Evolutionary conservation across 2,888 invertebrate species (phyloP), one percentile per base, ranked within the genome.

Genomic region (Leptinotarsa juncta): DNA sequence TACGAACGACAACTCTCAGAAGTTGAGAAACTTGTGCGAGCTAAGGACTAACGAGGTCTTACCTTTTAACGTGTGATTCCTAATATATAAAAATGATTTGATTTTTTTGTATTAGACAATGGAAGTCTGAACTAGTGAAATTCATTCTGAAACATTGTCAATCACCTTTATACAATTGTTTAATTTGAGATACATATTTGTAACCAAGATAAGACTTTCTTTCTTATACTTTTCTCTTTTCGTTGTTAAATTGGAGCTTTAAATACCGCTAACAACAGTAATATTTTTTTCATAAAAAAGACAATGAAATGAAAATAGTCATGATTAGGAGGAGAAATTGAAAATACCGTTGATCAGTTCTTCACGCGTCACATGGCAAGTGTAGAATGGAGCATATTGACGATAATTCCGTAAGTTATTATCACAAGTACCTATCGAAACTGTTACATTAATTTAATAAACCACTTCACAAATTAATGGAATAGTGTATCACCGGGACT

Each of bases 401-500:
- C 2, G 16, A 14, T 42, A 62, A 62, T 62, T 26, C 42, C 16
- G 10, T 10, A 2, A 32, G 32, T 42, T 32, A 62, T 32, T 42
- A 62, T 42, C 62, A 16, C 18, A 62, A 62, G 32, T 62, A 62
- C n/a, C 32, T 12, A 62, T 62, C 62, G 7, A 42, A 62, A 42
- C 42, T 32, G 42, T 62, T 42, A 26, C 62, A 53, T 32, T 51
- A 62, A 62, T 62, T 62, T 62, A 57, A 57, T 57, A 15, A 62
- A 42, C 3, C 42, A 42, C 16, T 62, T 62, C n/a, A 26, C 32
- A 10, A 62, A 62, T 42, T 62, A 62, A 62, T 62, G 32, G 62
- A 62, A 32, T n/a, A 62, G 62, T 42, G 42, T 42, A 65, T 65
- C 51, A 65, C 26, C 16, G 65, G 51, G 69, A 71, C 77, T 77